Evolutionary conservation across 2,888 invertebrate genomes (phyloP).

Genomic region (Aricia artaxerxes): DNA sequence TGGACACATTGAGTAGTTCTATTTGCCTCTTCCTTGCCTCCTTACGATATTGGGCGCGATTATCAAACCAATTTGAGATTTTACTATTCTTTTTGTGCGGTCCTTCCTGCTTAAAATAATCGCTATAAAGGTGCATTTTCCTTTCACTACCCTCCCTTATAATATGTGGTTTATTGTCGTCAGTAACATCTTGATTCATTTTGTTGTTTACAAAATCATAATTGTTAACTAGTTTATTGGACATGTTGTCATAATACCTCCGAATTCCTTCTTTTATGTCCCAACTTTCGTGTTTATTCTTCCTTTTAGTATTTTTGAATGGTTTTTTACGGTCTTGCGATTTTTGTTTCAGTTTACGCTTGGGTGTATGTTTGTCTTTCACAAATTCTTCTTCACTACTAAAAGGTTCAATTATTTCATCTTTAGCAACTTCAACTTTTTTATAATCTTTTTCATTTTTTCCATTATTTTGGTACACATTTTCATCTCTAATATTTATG

Average conservation of each 20-base stretch:
- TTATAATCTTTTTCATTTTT: constrained; percentile 18
- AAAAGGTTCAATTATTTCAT: constrained; percentile 39
- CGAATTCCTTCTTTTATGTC: constrained; percentile 70
- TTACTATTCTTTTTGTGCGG: constrained; percentile 34
- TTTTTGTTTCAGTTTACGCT: constrained; percentile 60
- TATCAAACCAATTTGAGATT: constrained; percentile 60
- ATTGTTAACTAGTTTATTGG: constrained; percentile 54
- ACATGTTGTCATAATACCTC: constrained; percentile 64
- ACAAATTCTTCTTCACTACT: constrained; percentile 63
- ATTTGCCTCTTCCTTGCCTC: constrained; percentile 64
- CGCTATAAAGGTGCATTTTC: constrained; percentile 44
- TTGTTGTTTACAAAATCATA: constrained; percentile 50
- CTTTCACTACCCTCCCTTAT: background rate
- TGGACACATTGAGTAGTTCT: constrained; percentile 60
- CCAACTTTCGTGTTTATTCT: constrained; percentile 71
- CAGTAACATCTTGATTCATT: constrained; percentile 47
- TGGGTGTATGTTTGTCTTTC: constrained; percentile 66
- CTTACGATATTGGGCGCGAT: constrained; percentile 57
- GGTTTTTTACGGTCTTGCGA: constrained; percentile 63
- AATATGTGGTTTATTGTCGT: constrained; percentile 41
- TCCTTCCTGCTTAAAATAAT: constrained; percentile 45
- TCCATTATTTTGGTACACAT: constrained; percentile 22
- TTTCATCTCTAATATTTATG: constrained; percentile 36
- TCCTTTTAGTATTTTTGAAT: constrained; percentile 68
- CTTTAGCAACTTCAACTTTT: constrained; percentile 47